Percentiles rank a stretch among this genome's conserved stretches.
Evolutionary conservation across 2,113 vertebrate genomes (phyloP).

Genomic region (Mustelus asterias): DNA sequence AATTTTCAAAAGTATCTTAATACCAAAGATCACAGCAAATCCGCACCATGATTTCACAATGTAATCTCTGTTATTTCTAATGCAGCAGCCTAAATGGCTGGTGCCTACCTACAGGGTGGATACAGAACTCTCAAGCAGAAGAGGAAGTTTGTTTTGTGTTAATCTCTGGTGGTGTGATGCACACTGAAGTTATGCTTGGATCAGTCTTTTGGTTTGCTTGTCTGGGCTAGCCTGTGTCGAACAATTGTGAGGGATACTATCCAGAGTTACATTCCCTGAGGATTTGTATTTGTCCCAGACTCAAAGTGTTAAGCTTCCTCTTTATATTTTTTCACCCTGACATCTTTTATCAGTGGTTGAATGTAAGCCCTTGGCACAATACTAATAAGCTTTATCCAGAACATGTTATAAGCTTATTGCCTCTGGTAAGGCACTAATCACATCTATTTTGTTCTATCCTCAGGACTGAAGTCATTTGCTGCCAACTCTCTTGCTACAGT

Average conservation of each 20-base stretch:
- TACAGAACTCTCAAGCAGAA: neutral
- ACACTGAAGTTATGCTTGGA: neutral
- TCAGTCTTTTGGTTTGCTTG: slow-evolving; percentile 8
- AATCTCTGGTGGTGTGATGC: neutral
- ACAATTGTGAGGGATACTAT: slow-evolving; percentile 4
- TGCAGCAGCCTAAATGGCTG: neutral
- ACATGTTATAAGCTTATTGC: slow-evolving; percentile 31
- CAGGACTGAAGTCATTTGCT: neutral
- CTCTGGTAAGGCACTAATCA: slow-evolving; percentile 34
- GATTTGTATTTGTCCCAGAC: slow-evolving; percentile 18
- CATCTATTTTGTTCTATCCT: neutral
- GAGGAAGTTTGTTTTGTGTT: neutral
- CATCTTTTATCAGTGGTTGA: slow-evolving; percentile 27
- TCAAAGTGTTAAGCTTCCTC: slow-evolving; percentile 13
- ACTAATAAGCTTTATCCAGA: slow-evolving; percentile 36
- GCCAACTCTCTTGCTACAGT: neutral
- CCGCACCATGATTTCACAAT: neutral
- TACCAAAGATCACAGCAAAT: neutral
- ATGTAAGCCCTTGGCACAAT: slow-evolving; percentile 31
- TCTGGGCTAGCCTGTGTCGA: neutral
- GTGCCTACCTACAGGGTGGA: neutral
- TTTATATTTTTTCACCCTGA: slow-evolving; percentile 11
- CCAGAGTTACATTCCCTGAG: slow-evolving; percentile 12
- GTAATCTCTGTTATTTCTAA: neutral
- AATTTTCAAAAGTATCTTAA: slow-evolving; percentile 11